Evolutionary conservation across 2,888 invertebrate species (phyloP), one percentile per base, ranked within the genome.

Genomic region (Stramonita haemastoma): DNA sequence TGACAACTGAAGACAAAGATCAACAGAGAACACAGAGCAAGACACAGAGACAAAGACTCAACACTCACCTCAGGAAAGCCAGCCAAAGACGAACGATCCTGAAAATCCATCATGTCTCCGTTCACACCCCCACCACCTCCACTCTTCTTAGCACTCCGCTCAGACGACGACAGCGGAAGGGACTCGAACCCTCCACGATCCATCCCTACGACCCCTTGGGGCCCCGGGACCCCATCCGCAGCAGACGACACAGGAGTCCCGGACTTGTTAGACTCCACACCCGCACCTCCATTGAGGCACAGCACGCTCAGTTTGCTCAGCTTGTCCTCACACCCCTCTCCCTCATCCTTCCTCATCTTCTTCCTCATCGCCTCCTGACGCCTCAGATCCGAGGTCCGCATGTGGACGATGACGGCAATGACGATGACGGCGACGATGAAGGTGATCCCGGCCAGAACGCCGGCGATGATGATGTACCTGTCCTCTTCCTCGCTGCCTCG

Each of bases 401-500:
- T 86, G 34, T 90, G 84, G 19, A 91, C 11, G 87, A 91, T 91
- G 84, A 91, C 90, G 29, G 89, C 87, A 46, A 91, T 79, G 56
- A 91, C 86, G 81, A 89, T 88, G n/a, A 91, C 81, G 36, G 91
- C 84, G 70, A 91, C 79, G 87, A 91, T 66, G 66, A 91, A n/a
- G 0, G 91, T 91, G 81, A 91, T 87, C n/a, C 91, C 91, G 34
- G 90, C 73, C 57, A 91, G 90, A 81, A 91, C 79, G 29, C 90
- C 91, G 29, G 91, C 90, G 81, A 91, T 91, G 86, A 91, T 84
- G 70, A 89, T 84, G 84, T 91, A 91, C 19, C 86, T 87, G 36
- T 91, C 90, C 66, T 91, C 70, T 57, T 87, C 85, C 13, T 29
- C 86, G n/a, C 57, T 34, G 2, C 36, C n/a, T 19, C 19, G 32